Conservation (phyloP, 1,140 invertebrate species). For the Musca vetustissima region DNA sequence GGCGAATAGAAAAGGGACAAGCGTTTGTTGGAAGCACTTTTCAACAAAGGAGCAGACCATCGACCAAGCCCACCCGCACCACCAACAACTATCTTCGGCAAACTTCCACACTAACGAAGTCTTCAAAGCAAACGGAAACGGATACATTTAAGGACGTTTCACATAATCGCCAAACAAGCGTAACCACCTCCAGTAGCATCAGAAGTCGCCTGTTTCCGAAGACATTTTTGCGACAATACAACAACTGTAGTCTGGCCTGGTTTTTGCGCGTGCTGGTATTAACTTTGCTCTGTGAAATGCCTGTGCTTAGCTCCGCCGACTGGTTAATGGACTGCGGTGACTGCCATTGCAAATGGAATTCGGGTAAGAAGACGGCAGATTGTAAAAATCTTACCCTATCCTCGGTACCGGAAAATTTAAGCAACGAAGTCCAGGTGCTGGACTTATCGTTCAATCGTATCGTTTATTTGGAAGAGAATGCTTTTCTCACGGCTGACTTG, state of each 20-base stretch:
- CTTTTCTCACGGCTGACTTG: constrained; percentile 68
- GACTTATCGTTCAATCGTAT: constrained; percentile 74
- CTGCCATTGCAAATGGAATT: constrained; percentile 77
- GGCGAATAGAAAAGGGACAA: neutral
- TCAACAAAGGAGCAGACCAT: neutral
- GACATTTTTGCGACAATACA: neutral
- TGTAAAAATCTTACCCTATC: constrained; percentile 67
- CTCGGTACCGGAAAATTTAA: constrained; percentile 69
- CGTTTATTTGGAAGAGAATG: constrained; percentile 63
- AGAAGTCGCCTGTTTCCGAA: neutral
- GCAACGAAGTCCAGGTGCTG: constrained; percentile 72
- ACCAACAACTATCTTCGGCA: too few relatives aligned
- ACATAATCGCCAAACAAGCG: constrained; percentile 1
- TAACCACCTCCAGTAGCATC: neutral
- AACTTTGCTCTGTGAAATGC: constrained; percentile 11
- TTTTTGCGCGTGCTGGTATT: neutral
- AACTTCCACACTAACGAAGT: too few relatives aligned
- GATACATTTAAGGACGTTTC: neutral
- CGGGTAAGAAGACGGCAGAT: constrained; percentile 78
- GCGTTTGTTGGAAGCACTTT: neutral
- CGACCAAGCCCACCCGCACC: neutral
- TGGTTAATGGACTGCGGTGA: constrained; percentile 60
- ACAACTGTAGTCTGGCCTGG: neutral
- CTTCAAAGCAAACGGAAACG: too few relatives aligned
- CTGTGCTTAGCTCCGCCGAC: constrained; percentile 41